Percentiles rank a stretch among this genome's conserved stretches.
Evolutionary conservation across 2,797 vertebrate genomes (phyloP).

Genomic region (Pitangus sulphuratus): DNA sequence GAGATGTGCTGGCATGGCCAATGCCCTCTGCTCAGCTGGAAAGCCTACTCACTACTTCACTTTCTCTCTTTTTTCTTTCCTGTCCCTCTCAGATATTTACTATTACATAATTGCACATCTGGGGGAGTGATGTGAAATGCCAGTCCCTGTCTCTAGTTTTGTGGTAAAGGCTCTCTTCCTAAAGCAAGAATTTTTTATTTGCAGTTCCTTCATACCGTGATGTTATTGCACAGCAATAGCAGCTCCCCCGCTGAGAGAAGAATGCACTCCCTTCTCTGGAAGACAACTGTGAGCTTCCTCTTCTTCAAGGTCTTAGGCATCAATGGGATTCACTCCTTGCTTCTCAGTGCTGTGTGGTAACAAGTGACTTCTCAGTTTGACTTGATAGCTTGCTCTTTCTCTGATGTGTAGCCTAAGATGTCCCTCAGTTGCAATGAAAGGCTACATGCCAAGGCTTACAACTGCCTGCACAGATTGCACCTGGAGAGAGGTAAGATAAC

Average conservation of each 20-base stretch:
- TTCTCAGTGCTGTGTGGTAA: neutral
- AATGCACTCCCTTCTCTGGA: neutral
- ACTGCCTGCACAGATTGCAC: fast-evolving
- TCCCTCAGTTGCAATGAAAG: neutral
- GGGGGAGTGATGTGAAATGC: neutral
- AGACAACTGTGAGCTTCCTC: no score
- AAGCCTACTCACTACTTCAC: neutral
- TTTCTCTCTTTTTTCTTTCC: neutral
- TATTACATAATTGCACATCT: neutral
- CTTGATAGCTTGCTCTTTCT: neutral
- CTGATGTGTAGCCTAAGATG: fast-evolving
- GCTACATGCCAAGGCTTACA: neutral
- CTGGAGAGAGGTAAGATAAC: neutral
- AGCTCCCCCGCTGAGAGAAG: neutral
- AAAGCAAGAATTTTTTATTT: neutral
- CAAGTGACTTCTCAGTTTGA: neutral
- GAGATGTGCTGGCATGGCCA: neutral
- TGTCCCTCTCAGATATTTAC: neutral
- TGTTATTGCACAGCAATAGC: neutral
- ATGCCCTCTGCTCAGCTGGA: neutral
- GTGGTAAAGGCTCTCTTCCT: neutral
- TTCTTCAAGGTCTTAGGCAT: no score
- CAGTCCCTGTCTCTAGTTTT: neutral
- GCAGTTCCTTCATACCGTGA: neutral
- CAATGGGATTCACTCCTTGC: neutral